A percentile compares a stretch with the other conserved stretches of the same genome.
These are phyloP conservation scores for Chloroceryle inda DNA, from an alignment of 2,797 vertebrate genomes.

Conservation along the genomic window DNA sequence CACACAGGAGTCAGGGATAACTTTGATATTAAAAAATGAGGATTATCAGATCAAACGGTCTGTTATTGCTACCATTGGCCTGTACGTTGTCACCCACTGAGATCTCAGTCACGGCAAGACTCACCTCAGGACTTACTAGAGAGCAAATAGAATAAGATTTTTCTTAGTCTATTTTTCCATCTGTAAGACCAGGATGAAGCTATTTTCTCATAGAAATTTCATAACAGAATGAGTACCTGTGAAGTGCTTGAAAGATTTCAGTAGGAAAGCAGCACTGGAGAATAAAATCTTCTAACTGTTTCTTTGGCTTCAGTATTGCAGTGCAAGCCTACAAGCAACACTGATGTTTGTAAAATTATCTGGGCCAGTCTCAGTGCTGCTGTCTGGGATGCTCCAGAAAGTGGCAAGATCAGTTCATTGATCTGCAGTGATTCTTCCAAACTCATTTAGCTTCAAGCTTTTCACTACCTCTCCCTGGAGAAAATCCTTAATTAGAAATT, in stretches of 20 bases:
- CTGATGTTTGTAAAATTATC: neutral
- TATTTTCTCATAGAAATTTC: neutral
- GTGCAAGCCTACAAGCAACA: neutral
- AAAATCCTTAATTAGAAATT: constrained; percentile 52
- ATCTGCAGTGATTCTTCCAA: neutral
- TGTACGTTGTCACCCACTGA: neutral
- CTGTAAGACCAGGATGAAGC: neutral
- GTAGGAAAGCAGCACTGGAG: neutral
- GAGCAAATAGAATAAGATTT: neutral
- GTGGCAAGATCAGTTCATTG: neutral
- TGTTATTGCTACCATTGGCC: neutral
- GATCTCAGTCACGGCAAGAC: neutral
- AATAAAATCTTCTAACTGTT: neutral
- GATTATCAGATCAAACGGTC: neutral
- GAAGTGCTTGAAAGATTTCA: neutral
- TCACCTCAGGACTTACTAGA: neutral
- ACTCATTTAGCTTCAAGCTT: neutral
- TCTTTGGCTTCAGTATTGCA: neutral
- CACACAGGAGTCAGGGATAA: neutral
- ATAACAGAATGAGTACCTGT: neutral
- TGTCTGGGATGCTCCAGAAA: neutral
- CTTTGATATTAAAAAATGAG: neutral
- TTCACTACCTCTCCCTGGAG: neutral
- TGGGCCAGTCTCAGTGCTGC: neutral
- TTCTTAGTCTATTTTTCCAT: neutral